Percentiles rank a stretch among this genome's conserved stretches.
phyloP scores from a whole-genome alignment of 2,113 vertebrate species.

The Cynopterus brachyotis region DNA sequence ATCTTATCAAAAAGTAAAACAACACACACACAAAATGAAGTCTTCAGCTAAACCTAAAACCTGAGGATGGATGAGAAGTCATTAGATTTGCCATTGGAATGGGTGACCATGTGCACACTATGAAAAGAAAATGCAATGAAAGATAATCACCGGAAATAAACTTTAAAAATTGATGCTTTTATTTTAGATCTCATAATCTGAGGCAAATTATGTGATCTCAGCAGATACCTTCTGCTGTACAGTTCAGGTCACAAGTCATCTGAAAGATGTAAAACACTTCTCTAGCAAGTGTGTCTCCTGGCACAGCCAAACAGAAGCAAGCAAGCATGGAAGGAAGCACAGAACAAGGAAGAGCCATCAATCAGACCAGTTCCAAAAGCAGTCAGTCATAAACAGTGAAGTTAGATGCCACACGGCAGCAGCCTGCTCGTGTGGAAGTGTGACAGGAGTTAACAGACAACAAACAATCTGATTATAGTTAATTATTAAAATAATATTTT shows the following conservation, averaged over 20 bases:
- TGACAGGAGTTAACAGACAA: neutral
- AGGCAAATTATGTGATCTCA: conserved; percentile 91
- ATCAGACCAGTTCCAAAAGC: conserved; percentile 77
- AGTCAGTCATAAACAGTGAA: conserved; percentile 54
- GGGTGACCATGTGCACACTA: conserved; percentile 17
- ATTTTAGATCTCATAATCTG: conserved; percentile 90
- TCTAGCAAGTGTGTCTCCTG: conserved; percentile 95
- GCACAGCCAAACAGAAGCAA: conserved; percentile 90
- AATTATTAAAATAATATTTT: neutral
- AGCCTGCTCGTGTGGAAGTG: conserved; percentile 34
- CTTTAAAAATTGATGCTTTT: conserved; percentile 74
- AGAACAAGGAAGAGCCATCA: conserved; percentile 84
- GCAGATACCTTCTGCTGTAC: conserved; percentile 99
- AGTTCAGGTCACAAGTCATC: conserved; percentile 99
- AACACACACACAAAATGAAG: conserved; percentile 26
- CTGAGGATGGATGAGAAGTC: neutral
- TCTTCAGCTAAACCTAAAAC: neutral
- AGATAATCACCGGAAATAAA: neutral
- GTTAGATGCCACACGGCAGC: conserved; percentile 28
- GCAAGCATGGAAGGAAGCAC: conserved; percentile 87
- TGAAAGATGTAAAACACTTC: conserved; percentile 99
- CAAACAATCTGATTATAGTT: neutral
- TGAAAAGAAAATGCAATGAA: neutral
- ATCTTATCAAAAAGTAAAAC: conserved; percentile 70
- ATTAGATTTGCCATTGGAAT: conserved; percentile 48